A percentile compares a stretch with the other conserved stretches of the same genome.
Conservation (phyloP, 2,113 vertebrate species). For the Hippocampus abdominalis region DNA sequence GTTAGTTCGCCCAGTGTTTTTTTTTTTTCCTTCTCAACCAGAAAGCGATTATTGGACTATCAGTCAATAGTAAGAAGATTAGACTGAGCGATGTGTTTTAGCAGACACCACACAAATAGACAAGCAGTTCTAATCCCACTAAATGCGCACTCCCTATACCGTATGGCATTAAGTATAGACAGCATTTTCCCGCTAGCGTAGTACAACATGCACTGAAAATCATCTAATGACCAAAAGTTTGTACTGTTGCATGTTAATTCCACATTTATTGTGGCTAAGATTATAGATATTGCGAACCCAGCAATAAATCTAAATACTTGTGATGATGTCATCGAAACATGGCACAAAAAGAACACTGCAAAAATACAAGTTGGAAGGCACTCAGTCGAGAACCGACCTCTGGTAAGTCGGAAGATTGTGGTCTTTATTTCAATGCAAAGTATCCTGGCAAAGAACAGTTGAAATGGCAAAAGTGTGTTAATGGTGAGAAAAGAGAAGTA, state of each 20-base stretch:
- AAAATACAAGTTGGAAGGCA: neutral
- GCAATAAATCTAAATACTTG: neutral
- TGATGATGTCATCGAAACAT: neutral
- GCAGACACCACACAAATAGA: slow-evolving; percentile 48
- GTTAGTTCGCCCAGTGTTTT: slow-evolving; percentile 32
- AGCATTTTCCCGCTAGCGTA: slow-evolving; percentile 10
- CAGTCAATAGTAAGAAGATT: slow-evolving; percentile 66
- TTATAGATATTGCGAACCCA: slow-evolving; percentile 1
- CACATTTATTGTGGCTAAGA: neutral
- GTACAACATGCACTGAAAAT: neutral
- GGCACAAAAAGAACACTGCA: neutral
- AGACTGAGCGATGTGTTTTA: slow-evolving; percentile 55
- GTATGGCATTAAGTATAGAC: slow-evolving; percentile 33
- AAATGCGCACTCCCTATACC: slow-evolving; percentile 50
- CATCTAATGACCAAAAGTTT: neutral
- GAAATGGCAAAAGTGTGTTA: neutral
- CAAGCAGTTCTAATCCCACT: slow-evolving; percentile 55
- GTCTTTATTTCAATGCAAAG: neutral
- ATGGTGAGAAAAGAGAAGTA: neutral
- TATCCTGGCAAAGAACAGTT: neutral
- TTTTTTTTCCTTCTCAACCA: slow-evolving; percentile 45
- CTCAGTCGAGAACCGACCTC: neutral
- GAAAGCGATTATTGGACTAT: slow-evolving; percentile 62
- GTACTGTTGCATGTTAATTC: neutral
- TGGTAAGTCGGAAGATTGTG: neutral